Conservation (phyloP, 1,140 invertebrate species). For the Ips typographus region DNA sequence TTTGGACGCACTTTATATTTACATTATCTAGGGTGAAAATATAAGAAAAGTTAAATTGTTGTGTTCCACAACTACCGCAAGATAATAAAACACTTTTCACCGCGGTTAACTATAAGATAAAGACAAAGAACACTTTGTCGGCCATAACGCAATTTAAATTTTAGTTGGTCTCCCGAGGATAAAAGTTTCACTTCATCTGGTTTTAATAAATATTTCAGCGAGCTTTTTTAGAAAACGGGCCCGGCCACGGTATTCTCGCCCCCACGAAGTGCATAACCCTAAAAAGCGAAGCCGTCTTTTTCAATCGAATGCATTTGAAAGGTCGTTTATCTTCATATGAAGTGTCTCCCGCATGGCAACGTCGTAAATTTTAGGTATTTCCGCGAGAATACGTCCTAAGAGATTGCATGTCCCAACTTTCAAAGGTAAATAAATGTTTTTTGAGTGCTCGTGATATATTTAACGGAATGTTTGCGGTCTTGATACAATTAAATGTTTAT, state of each 20-base stretch:
- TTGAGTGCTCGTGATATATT: conserved; percentile 32
- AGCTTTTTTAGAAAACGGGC: conserved; percentile 6
- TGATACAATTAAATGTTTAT: not conserved
- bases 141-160: too few relatives aligned
- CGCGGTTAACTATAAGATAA: too few relatives aligned
- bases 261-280: conserved; percentile 27
- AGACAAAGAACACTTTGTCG: too few relatives aligned
- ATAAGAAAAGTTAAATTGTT: too few relatives aligned
- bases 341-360: conserved; percentile 34
- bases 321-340: conserved; percentile 38
- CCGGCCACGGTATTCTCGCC: conserved; percentile 23
- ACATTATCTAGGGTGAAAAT: too few relatives aligned
- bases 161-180: too few relatives aligned
- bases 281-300: conserved; percentile 30
- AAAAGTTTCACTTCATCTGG: not conserved
- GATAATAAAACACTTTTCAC: too few relatives aligned
- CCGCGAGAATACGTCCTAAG: conserved; percentile 33
- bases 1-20: too few relatives aligned
- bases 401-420: conserved; percentile 18
- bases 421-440: conserved; percentile 37
- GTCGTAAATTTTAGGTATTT: conserved; percentile 36
- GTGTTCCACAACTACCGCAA: too few relatives aligned
- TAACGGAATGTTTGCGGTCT: conserved; percentile 11
- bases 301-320: conserved; percentile 38
- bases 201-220: conserved; percentile 14